phyloP scores from a whole-genome alignment of 2,888 invertebrate species.

The Lycia hirtaria region DNA sequence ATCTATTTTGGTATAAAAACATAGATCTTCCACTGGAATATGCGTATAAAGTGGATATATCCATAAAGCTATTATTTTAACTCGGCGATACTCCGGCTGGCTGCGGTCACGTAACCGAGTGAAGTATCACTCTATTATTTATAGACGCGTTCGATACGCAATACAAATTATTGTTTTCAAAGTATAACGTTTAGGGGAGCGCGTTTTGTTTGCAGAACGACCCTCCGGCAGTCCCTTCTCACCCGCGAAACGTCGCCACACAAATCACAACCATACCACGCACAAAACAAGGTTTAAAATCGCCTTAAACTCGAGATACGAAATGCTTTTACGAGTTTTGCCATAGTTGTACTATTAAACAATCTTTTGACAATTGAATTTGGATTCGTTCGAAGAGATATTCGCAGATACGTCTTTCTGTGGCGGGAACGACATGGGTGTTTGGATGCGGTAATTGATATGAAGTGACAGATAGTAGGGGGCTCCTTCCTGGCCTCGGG shows the following conservation, averaged over 20 bases:
- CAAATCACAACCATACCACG: conserved; percentile 66
- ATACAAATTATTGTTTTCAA: conserved; percentile 86
- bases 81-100: conserved; percentile 54
- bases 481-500: conserved; percentile 76
- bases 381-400: conserved; percentile 70
- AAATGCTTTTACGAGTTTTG: conserved; percentile 69
- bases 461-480: conserved; percentile 82
- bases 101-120: conserved; percentile 62
- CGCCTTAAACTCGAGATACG: conserved; percentile 47
- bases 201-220: conserved; percentile 79
- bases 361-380: conserved; percentile 84
- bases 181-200: conserved; percentile 85
- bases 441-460: conserved; percentile 85
- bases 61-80: conserved; percentile 54
- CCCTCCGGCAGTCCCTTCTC: conserved; percentile 70
- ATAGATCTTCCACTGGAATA: not conserved
- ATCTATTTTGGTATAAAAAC: not conserved
- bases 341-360: conserved; percentile 75
- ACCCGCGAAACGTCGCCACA: conserved; percentile 42
- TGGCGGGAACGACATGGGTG: conserved; percentile 64
- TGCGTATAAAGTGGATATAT: conserved; percentile 21
- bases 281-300: conserved; percentile 64
- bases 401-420: conserved; percentile 75
- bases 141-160: conserved; percentile 85
- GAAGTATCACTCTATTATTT: conserved; percentile 85